phyloP scores from a whole-genome alignment of 1,140 invertebrate species.

The Pentalonia nigronervosa region DNA sequence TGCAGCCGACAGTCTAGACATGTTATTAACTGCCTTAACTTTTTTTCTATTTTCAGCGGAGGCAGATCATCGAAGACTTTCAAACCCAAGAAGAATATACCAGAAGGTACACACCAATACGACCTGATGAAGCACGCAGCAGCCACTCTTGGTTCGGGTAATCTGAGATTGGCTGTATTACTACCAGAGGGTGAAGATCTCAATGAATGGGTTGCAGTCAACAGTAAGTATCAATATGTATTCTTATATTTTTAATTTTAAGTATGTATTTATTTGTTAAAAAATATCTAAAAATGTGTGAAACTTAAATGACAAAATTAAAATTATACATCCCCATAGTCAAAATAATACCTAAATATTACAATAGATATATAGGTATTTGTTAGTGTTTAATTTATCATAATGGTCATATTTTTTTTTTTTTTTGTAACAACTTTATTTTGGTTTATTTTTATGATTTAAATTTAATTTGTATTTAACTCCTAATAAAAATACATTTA shows the following conservation, averaged over 20 bases:
- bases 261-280: background rate
- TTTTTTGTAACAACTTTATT: no score
- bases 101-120: slow-evolving; percentile 98
- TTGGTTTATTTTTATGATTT: background rate
- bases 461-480: background rate
- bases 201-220: slow-evolving; percentile 99
- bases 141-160: slow-evolving; percentile 96
- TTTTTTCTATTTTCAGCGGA: slow-evolving; percentile 68
- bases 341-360: background rate
- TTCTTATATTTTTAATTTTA: background rate
- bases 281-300: background rate
- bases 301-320: background rate
- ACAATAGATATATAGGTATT: background rate
- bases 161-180: slow-evolving; percentile 93
- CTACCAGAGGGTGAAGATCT: slow-evolving; percentile 98
- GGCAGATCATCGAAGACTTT: slow-evolving; percentile 95
- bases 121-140: slow-evolving; percentile 99
- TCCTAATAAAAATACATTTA: background rate
- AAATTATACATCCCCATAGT: background rate
- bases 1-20: background rate
- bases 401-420: no score
- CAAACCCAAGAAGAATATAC: slow-evolving; percentile 99
- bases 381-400: background rate
- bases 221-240: slow-evolving; percentile 76
- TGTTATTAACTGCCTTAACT: background rate